Percentiles rank a stretch among this genome's conserved stretches.
These are phyloP conservation scores for Hydrolagus affinis DNA, from an alignment of 2,113 vertebrate genomes.

Conservation along the genomic window DNA sequence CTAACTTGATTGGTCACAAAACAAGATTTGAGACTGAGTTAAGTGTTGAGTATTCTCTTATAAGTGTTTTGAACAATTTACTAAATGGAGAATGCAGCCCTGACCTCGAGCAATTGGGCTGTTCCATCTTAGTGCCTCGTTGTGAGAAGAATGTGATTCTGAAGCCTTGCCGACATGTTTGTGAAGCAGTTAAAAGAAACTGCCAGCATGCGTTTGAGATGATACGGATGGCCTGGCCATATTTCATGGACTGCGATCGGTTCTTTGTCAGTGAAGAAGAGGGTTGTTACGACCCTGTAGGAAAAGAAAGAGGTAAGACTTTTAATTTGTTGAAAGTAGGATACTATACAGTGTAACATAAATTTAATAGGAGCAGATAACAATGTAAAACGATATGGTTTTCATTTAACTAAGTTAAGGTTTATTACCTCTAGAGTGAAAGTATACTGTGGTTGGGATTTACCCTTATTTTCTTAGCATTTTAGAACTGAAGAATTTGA, in stretches of 20 bases:
- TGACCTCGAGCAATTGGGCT: slow-evolving; percentile 80
- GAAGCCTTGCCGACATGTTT: slow-evolving; percentile 76
- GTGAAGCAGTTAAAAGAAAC: slow-evolving; percentile 64
- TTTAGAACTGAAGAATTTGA: too few relatives aligned
- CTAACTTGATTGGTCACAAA: slow-evolving; percentile 75
- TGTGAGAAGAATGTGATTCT: slow-evolving; percentile 56
- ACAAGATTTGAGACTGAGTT: slow-evolving; percentile 64
- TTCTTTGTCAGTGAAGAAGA: slow-evolving; percentile 74
- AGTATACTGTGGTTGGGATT: too few relatives aligned
- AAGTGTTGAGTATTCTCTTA: slow-evolving; percentile 80
- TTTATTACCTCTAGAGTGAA: background rate
- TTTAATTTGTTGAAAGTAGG: background rate
- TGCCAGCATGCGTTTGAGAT: slow-evolving; percentile 78
- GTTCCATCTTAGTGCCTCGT: slow-evolving; percentile 75
- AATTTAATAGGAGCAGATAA: background rate
- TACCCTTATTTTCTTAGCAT: too few relatives aligned
- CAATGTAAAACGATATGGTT: background rate
- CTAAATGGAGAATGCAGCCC: slow-evolving; percentile 87
- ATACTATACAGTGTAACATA: background rate
- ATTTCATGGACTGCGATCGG: slow-evolving; percentile 83
- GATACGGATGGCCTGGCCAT: slow-evolving; percentile 96
- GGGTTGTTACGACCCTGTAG: slow-evolving; percentile 78
- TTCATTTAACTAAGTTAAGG: background rate
- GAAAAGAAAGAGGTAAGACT: slow-evolving; percentile 65
- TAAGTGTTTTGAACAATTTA: slow-evolving; percentile 78